These are phyloP conservation scores for Hofmannophila pseudospretella DNA, from an alignment of 2,888 invertebrate genomes.

Conservation along the genomic window DNA sequence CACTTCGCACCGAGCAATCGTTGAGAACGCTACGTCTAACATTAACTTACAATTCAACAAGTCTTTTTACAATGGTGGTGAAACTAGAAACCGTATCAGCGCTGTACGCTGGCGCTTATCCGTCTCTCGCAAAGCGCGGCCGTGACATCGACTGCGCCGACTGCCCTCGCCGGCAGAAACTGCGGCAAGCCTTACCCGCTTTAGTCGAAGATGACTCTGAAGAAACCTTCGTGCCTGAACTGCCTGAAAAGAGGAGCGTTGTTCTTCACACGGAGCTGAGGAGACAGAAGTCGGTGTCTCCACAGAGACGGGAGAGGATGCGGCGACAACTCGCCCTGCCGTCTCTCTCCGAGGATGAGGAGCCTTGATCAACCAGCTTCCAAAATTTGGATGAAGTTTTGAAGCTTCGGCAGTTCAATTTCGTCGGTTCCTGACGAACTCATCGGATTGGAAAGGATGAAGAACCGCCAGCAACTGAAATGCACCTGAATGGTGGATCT, in stretches of 20 bases:
- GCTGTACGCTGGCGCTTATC: slow-evolving; percentile 53
- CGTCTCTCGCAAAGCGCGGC: slow-evolving; percentile 36
- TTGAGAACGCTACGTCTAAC: slow-evolving; percentile 32
- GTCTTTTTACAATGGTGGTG: slow-evolving; percentile 42
- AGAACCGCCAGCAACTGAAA: neutral
- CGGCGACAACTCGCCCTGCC: slow-evolving; percentile 60
- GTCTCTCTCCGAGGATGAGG: slow-evolving; percentile 68
- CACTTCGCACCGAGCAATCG: slow-evolving; percentile 44
- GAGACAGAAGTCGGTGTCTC: slow-evolving; percentile 65
- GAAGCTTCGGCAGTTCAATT: slow-evolving; percentile 40
- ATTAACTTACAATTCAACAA: slow-evolving; percentile 11
- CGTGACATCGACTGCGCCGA: slow-evolving; percentile 43
- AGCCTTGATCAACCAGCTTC: slow-evolving; percentile 51
- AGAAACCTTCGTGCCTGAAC: slow-evolving; percentile 43
- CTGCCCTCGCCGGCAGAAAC: slow-evolving; percentile 48
- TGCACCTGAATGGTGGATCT: neutral
- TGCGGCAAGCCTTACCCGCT: slow-evolving; percentile 44
- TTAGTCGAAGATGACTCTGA: slow-evolving; percentile 56
- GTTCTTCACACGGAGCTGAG: slow-evolving; percentile 51
- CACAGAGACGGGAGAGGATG: slow-evolving; percentile 56
- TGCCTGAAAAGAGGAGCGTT: slow-evolving; percentile 43
- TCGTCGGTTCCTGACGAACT: neutral
- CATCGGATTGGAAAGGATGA: neutral
- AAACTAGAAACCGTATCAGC: slow-evolving; percentile 55
- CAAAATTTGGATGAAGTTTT: slow-evolving; percentile 51